phyloP scores from a whole-genome alignment of 2,888 invertebrate genomes.

The Candidula unifasciata region DNA sequence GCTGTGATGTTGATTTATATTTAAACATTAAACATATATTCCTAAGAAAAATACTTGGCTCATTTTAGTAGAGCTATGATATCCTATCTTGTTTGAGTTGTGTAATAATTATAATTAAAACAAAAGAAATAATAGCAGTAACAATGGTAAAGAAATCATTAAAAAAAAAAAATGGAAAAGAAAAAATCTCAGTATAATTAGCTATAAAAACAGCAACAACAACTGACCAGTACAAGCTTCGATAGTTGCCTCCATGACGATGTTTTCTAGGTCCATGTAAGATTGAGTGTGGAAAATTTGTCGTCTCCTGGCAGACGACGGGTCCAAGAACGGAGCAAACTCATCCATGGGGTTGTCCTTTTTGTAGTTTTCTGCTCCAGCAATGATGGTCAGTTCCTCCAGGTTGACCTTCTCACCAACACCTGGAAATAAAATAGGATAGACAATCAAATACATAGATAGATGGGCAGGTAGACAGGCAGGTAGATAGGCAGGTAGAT shows the following conservation, averaged over 20 bases:
- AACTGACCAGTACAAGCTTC: slow-evolving; percentile 66
- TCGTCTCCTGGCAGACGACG: neutral
- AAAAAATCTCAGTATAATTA: too few species aligned
- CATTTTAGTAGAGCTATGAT: too few species aligned
- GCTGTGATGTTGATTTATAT: too few species aligned
- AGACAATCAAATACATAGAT: neutral
- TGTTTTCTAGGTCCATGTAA: slow-evolving; percentile 62
- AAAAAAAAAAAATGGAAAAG: too few species aligned
- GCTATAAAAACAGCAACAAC: too few species aligned
- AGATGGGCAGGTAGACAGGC: too few species aligned
- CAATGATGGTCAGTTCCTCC: slow-evolving; percentile 63
- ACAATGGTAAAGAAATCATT: too few species aligned
- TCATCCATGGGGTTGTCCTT: neutral
- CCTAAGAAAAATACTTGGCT: too few species aligned
- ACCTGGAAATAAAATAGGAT: neutral
- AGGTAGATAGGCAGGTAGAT: too few species aligned
- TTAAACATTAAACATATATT: too few species aligned
- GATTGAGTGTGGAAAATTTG: slow-evolving; percentile 50
- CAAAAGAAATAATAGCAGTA: neutral
- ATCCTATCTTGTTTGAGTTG: neutral
- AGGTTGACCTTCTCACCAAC: slow-evolving; percentile 56
- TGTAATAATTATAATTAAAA: neutral
- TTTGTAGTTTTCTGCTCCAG: slow-evolving; percentile 42
- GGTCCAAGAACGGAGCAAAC: slow-evolving; percentile 1
- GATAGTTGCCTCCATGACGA: slow-evolving; percentile 63